A percentile compares a stretch with the other conserved stretches of the same genome.
phyloP scores from a whole-genome alignment of 2,888 invertebrate species.

The Volucella bombylans region DNA sequence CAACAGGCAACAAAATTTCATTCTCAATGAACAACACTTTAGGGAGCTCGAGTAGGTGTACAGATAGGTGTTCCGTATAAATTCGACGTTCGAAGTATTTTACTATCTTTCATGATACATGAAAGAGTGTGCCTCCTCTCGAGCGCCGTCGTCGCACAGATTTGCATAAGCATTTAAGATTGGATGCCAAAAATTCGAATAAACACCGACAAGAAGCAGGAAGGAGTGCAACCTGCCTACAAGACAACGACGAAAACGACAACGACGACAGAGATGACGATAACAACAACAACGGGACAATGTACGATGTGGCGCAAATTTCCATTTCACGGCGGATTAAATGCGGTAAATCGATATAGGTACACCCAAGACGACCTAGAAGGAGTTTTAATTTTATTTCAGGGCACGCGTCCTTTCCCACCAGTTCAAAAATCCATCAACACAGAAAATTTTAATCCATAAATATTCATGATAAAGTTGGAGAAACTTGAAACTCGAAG shows the following conservation, averaged over 20 bases:
- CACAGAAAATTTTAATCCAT: slow-evolving; percentile 66
- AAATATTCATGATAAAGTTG: slow-evolving; percentile 56
- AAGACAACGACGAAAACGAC: slow-evolving; percentile 1
- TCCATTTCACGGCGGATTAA: slow-evolving; percentile 70
- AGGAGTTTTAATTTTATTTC: slow-evolving; percentile 42
- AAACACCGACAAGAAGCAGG: slow-evolving; percentile 51
- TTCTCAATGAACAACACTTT: slow-evolving; percentile 27
- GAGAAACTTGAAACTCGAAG: neutral
- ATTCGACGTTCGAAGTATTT: slow-evolving; percentile 42
- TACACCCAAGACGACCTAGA: slow-evolving; percentile 7
- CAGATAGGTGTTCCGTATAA: slow-evolving; percentile 20
- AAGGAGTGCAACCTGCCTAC: slow-evolving; percentile 39
- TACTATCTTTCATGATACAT: slow-evolving; percentile 56
- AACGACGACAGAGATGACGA: slow-evolving; percentile 9
- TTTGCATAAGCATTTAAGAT: slow-evolving; percentile 70
- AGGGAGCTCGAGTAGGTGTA: neutral
- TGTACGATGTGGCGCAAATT: slow-evolving; percentile 12
- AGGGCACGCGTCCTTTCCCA: slow-evolving; percentile 1
- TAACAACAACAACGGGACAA: slow-evolving; percentile 3
- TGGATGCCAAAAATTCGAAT: slow-evolving; percentile 56
- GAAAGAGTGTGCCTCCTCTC: slow-evolving; percentile 42
- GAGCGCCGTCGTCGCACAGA: slow-evolving; percentile 24
- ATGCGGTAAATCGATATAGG: slow-evolving; percentile 56
- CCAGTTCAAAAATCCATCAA: slow-evolving; percentile 65
- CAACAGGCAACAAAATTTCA: slow-evolving; percentile 14